phyloP scores from a whole-genome alignment of 1,140 invertebrate species.

The Zophobas morio region DNA sequence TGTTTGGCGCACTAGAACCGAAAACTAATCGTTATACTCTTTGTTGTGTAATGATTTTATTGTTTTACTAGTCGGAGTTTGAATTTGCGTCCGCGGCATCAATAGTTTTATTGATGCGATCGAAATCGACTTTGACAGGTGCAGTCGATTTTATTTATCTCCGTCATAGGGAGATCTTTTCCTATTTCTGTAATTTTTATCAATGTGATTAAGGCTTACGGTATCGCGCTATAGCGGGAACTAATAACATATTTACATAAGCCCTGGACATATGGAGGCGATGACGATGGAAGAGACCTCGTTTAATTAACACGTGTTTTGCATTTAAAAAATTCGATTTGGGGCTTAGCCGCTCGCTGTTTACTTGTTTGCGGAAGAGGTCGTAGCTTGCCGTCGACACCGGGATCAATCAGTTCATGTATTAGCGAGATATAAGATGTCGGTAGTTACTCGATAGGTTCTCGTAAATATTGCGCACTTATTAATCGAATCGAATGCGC shows the following conservation, averaged over 20 bases:
- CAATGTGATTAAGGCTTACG: conserved; percentile 16
- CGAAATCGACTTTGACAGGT: background rate
- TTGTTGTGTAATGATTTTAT: conserved; percentile 41
- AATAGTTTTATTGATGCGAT: background rate
- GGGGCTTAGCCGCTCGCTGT: background rate
- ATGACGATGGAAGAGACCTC: background rate
- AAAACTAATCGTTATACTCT: conserved; percentile 29
- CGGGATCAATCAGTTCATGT: background rate
- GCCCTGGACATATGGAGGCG: conserved; percentile 23
- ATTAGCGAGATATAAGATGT: too few relatives aligned
- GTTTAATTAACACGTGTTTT: conserved; percentile 30
- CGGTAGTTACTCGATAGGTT: too few relatives aligned
- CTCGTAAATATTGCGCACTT: too few relatives aligned
- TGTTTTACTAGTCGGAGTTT: background rate
- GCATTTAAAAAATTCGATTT: conserved; percentile 25
- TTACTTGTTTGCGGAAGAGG: conserved; percentile 31
- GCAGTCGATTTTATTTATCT: background rate
- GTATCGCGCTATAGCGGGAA: conserved; percentile 23
- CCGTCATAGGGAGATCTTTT: background rate
- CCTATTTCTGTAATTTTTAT: conserved; percentile 20
- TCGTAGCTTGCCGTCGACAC: background rate
- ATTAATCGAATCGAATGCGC: too few relatives aligned
- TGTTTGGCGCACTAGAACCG: conserved; percentile 30
- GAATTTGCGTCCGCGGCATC: background rate
- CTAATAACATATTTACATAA: conserved; percentile 34